phyloP scores from a whole-genome alignment of 1,140 invertebrate genomes.

The Bombus picipes region DNA sequence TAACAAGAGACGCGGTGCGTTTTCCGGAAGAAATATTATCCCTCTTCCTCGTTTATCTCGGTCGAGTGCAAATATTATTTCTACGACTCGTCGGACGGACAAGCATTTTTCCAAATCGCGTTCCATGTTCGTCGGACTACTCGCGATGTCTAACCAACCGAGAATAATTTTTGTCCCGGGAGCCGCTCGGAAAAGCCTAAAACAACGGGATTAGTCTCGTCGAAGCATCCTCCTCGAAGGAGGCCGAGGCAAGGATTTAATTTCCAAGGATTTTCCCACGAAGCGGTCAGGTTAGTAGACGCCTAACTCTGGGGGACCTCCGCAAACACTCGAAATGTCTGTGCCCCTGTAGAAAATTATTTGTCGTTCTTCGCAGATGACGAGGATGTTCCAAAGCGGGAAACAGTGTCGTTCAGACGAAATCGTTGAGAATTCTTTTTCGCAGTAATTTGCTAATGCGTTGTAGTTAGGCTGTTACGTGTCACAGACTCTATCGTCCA shows the following conservation, averaged over 20 bases:
- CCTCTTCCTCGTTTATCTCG: slow-evolving; percentile 65
- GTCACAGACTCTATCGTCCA: background rate
- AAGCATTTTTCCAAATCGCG: background rate
- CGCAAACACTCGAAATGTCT: slow-evolving; percentile 78
- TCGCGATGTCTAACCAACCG: slow-evolving; percentile 24
- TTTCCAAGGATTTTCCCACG: slow-evolving; percentile 78
- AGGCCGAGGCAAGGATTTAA: slow-evolving; percentile 68
- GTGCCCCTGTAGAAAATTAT: slow-evolving; percentile 77
- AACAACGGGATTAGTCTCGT: slow-evolving; percentile 70
- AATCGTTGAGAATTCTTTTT: background rate
- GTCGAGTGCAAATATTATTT: slow-evolving; percentile 52
- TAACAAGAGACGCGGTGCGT: background rate
- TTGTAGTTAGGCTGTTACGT: no score
- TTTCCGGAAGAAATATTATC: slow-evolving; percentile 59
- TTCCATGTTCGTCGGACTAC: background rate
- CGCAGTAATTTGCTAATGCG: background rate
- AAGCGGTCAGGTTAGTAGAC: slow-evolving; percentile 46
- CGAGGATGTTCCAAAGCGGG: slow-evolving; percentile 28
- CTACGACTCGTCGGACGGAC: slow-evolving; percentile 3
- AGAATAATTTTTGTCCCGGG: slow-evolving; percentile 48
- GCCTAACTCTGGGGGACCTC: slow-evolving; percentile 57
- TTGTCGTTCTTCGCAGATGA: slow-evolving; percentile 71
- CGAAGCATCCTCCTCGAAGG: slow-evolving; percentile 13
- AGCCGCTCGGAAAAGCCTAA: slow-evolving; percentile 24
- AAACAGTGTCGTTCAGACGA: slow-evolving; percentile 24